These are phyloP conservation scores for Bacillus rossius DNA, from an alignment of 1,140 invertebrate species.

Conservation along the genomic window DNA sequence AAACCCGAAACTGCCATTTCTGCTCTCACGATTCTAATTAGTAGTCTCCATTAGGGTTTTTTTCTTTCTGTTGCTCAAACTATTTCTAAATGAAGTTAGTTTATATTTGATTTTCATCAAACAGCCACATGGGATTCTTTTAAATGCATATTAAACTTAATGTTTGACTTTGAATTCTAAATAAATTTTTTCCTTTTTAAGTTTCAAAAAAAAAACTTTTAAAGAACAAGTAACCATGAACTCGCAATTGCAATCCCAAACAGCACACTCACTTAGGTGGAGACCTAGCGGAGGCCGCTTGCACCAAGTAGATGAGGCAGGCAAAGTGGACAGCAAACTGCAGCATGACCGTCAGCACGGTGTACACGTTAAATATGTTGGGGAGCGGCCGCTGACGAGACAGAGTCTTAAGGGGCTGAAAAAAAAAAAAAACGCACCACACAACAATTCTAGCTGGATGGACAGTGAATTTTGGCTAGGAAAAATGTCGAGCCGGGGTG, in stretches of 20 bases:
- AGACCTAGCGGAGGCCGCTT: constrained; percentile 62
- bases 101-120: too few relatives aligned
- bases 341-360: constrained; percentile 87
- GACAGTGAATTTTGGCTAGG: not conserved
- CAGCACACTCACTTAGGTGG: constrained; percentile 53
- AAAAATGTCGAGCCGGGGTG: not conserved
- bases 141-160: too few relatives aligned
- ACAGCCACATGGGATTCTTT: too few relatives aligned
- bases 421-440: constrained; percentile 32
- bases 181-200: constrained; percentile 8
- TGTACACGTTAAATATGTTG: constrained; percentile 99
- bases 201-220: not conserved
- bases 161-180: too few relatives aligned
- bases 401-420: constrained; percentile 85
- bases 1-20: constrained; percentile 2
- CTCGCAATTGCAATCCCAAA: too few relatives aligned
- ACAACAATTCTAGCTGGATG: too few relatives aligned
- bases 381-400: constrained; percentile 93
- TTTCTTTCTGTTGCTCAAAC: too few relatives aligned
- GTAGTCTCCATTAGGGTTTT: too few relatives aligned
- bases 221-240: not conserved
- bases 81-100: too few relatives aligned
- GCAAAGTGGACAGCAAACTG: constrained; percentile 96
- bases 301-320: constrained; percentile 86
- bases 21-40: too few relatives aligned